A percentile compares a stretch with the other conserved stretches of the same genome.
phyloP scores from a whole-genome alignment of 1,140 invertebrate species.

The Ceratosolen solmsi region DNA sequence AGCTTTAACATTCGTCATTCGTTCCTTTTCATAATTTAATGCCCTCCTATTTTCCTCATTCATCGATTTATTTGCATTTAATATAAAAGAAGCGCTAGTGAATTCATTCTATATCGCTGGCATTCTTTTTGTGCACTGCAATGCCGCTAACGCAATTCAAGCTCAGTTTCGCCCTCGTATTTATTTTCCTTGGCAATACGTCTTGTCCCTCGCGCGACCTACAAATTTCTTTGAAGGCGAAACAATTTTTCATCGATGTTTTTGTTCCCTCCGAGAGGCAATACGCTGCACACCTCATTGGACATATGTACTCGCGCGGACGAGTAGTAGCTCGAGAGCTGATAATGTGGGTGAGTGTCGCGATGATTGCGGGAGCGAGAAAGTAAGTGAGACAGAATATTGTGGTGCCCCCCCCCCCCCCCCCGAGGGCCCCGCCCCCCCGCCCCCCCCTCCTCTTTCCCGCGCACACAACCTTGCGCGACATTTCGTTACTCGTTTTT shows the following conservation, averaged over 20 bases:
- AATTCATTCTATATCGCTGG: too few species aligned
- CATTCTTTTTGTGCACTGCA: neutral
- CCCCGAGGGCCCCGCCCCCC: neutral
- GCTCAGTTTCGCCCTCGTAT: neutral
- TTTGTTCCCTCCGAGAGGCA: neutral
- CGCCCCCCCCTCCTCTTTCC: neutral
- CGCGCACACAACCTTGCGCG: conserved; percentile 36
- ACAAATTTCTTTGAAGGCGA: conserved; percentile 12
- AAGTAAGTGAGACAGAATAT: neutral
- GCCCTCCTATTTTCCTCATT: too few species aligned
- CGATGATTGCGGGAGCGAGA: conserved; percentile 24
- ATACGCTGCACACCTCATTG: neutral
- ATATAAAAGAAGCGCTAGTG: too few species aligned
- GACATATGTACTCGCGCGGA: neutral
- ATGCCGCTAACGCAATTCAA: neutral
- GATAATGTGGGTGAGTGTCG: conserved; percentile 44
- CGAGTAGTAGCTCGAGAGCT: neutral
- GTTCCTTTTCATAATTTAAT: too few species aligned
- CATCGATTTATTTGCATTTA: too few species aligned
- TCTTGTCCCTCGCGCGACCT: neutral
- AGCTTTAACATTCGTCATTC: neutral
- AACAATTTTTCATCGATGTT: conserved; percentile 21
- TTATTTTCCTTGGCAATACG: neutral
- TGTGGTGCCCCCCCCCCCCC: neutral
- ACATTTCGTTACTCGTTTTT: conserved; percentile 21